Evolutionary conservation across 1,140 invertebrate genomes (phyloP).

Genomic region (Brachionus calyciflorus): DNA sequence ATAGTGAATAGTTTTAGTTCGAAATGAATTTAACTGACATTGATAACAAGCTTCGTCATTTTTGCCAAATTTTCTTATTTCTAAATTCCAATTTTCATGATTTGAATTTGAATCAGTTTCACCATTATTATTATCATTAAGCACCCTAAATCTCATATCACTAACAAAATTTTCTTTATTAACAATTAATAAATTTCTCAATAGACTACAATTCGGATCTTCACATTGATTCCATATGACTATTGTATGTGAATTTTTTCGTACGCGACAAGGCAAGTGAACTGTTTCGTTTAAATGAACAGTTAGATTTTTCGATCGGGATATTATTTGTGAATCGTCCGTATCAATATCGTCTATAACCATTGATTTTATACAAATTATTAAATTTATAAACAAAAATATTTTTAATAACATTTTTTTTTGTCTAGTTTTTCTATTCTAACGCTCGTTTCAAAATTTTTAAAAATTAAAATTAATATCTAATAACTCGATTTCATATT

Average conservation of each 20-base stretch:
- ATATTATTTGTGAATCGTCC: background rate
- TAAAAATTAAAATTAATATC: too few relatives aligned
- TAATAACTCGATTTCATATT: too few relatives aligned
- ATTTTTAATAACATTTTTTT: too few relatives aligned
- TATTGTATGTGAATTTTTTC: conserved; percentile 1
- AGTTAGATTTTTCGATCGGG: conserved; percentile 25
- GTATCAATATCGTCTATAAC: background rate
- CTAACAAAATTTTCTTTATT: conserved; percentile 45
- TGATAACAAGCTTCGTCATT: conserved; percentile 43
- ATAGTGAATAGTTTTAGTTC: conserved; percentile 21
- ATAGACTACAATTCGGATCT: background rate
- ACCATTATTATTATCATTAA: background rate
- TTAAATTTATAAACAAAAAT: too few relatives aligned
- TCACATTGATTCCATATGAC: conserved; percentile 46
- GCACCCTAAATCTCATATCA: conserved; percentile 27
- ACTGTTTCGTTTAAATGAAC: conserved; percentile 44
- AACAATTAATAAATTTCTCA: conserved; percentile 20
- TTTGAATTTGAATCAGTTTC: too few relatives aligned
- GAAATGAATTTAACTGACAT: conserved; percentile 31
- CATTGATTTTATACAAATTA: too few relatives aligned
- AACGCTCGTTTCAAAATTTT: too few relatives aligned
- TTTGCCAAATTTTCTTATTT: conserved; percentile 41
- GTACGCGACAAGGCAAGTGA: conserved; percentile 3
- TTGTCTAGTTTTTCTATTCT: too few relatives aligned
- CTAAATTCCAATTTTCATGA: conserved; percentile 30